Base-by-base conservation (phyloP, 2,113 vertebrate species). In the Ursus arctos region DNA sequence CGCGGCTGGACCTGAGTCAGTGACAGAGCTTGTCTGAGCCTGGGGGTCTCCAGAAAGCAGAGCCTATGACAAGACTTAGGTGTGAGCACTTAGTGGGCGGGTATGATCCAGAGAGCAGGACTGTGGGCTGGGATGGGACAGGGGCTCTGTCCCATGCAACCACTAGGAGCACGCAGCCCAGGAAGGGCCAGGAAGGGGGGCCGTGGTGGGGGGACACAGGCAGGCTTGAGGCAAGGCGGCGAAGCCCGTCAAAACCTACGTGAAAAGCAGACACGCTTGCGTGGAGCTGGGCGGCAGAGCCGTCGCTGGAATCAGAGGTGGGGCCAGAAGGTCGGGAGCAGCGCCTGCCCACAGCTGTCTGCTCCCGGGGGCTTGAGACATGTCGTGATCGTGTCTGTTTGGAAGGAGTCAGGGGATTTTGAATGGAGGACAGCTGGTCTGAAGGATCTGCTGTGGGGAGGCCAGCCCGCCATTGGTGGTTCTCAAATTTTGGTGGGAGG, bases 371-470 rank as follows among this genome's bases (percentile, higher is more conserved):
- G 1, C 51, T 40, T 5, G 14, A 1, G 53, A 57, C n/a, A n/a
- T 9, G 57, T 21, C 1, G 1, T 6, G 31, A 76, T 43, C 6
- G 0, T 15, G 63, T 49, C 51, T 74, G 84, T 12, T 72, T 0
- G 43, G 43, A 43, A 28, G 5, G 12, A 21, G 19, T 51, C 26
- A 1, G 24, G 16, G 28, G 26, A 51, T 59, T 24, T 19, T 1
- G 18, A 71, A 11, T 1, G 59, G 31, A 28, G 80, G 6, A 6
- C 0, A 9, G 2, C 1, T 0, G 7, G 76, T 15, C 51, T 31
- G 84, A 49, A 87, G 61, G 84, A 31, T 28, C 10, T 9, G 92
- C 24, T 5, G 0, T 22, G 12, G 21, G 53, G 26, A 53, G 47
- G 21, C 28, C 21, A 22, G 49, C 31, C 85, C 0, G 1, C 40